A percentile compares a stretch with the other conserved stretches of the same genome.
phyloP scores from a whole-genome alignment of 2,113 vertebrate genomes.

The Odontesthes bonariensis region DNA sequence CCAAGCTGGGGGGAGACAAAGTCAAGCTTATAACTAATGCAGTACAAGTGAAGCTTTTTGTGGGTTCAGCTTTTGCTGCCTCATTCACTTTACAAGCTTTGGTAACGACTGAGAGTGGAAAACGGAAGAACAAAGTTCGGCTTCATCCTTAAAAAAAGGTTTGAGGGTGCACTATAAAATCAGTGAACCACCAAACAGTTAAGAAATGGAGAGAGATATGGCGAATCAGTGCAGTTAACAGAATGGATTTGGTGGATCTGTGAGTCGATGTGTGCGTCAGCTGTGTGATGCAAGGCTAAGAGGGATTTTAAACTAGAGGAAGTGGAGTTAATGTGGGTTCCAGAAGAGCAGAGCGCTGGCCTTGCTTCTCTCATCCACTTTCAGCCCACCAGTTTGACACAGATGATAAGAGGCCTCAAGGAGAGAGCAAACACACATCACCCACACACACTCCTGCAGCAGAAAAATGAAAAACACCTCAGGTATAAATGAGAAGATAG shows the following conservation, averaged over 20 bases:
- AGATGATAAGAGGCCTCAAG: conserved; percentile 58
- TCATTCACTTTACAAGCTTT: conserved; percentile 6
- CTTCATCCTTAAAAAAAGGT: not conserved
- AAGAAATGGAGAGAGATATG: conserved; percentile 35
- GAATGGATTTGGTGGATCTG: conserved; percentile 56
- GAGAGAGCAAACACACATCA: conserved; percentile 45
- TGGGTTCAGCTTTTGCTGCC: not conserved
- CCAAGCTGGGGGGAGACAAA: conserved; percentile 40
- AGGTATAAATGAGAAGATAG: conserved; percentile 22
- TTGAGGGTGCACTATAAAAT: not conserved
- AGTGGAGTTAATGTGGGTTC: conserved; percentile 61
- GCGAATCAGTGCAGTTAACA: conserved; percentile 54
- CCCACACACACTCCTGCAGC: conserved; percentile 36
- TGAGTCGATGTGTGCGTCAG: conserved; percentile 52
- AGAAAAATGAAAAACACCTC: conserved; percentile 36
- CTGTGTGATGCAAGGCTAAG: conserved; percentile 40
- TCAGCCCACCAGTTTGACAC: conserved; percentile 59
- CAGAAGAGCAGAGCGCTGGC: conserved; percentile 41
- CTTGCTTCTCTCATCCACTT: conserved; percentile 52
- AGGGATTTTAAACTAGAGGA: conserved; percentile 58
- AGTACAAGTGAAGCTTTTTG: conserved; percentile 14
- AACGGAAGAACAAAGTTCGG: not conserved
- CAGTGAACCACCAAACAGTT: conserved; percentile 29
- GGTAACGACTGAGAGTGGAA: conserved; percentile 9
- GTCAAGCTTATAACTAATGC: conserved; percentile 44